Conservation (phyloP, 2,888 invertebrate genomes). For the Crossocerus cetratus region DNA sequence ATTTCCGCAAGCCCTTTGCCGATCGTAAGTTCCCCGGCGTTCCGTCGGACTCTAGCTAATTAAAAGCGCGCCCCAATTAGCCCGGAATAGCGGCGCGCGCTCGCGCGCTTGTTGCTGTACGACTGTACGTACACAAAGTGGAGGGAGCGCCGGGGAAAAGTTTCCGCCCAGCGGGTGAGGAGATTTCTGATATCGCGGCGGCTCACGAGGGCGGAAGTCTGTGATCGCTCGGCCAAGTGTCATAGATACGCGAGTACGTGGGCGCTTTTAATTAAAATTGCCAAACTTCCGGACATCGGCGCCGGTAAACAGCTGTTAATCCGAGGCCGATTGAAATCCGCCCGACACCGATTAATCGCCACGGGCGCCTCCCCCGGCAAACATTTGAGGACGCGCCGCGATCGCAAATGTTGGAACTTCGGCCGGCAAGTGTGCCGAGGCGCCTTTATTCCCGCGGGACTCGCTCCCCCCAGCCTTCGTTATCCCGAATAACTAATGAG, state of each 20-base stretch:
- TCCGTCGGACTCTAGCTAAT: slow-evolving; percentile 49
- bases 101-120: slow-evolving; percentile 13
- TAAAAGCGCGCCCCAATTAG: slow-evolving; percentile 65
- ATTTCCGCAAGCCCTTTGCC: not conserved
- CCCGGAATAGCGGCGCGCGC: slow-evolving; percentile 51
- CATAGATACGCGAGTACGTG: too few species aligned
- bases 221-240: too few species aligned
- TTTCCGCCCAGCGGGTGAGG: slow-evolving; percentile 26
- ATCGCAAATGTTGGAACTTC: slow-evolving; percentile 26
- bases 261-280: too few species aligned
- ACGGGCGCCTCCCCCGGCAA: too few species aligned
- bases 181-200: slow-evolving; percentile 50
- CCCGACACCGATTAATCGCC: too few species aligned
- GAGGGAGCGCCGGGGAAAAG: slow-evolving; percentile 6
- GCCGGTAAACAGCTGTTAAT: too few species aligned
- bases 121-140: too few species aligned
- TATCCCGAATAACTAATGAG: too few species aligned
- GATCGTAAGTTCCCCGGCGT: slow-evolving; percentile 18
- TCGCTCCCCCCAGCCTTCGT: too few species aligned
- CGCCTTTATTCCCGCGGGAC: not conserved
- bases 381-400: slow-evolving; percentile 5
- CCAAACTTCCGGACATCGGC: too few species aligned
- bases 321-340: not conserved
- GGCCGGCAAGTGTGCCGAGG: not conserved
- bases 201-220: too few species aligned